Evolutionary conservation across 2,888 invertebrate genomes (phyloP), one percentile per base, ranked within the genome.

Genomic region (Habroteleia sp.): DNA sequence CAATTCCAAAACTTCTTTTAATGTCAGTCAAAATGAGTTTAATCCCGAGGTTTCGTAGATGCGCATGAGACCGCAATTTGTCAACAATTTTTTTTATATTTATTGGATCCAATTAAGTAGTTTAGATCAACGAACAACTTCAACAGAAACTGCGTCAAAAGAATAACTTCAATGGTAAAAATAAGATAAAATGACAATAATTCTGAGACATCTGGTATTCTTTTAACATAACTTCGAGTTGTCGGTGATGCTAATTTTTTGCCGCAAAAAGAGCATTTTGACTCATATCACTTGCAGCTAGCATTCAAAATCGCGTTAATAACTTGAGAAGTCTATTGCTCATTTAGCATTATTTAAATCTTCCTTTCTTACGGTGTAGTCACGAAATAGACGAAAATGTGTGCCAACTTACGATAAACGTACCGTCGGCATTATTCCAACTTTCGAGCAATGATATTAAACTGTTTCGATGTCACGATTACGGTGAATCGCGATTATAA

Each of bases 391-490:
- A 37, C 37, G 48, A 33, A 69, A 60, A 69, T 69, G 50, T 48
- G 58, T 50, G 68, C 62, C 54, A 62, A 71, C 44, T 44, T 8
- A 44, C 37, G 31, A 37, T 42, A 52, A 54, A 62, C 44, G 62
- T 31, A 54, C 1, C 48, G 14, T 13, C 42, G 42, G 35, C 29
- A 60, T 60, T 60, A 69, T 60, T 69, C 35, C 60, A 52, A 42
- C 25, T 48, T 8, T 20, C 7, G 25, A 50, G 29, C 13, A 23
- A 17, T 25, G 27, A 37, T 37, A 54, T 33, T 41, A 50, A 35
- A 62, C 35, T 20, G 17, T 23, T 16, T 35, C 60, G 41, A 44
- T 62, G 37, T 62, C 23, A 11, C 27, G 39, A 42, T 27, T 44
- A 35, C 10, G 31, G n/a, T 54, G 42, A 35, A 52, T 37, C 29